phyloP scores from a whole-genome alignment of 2,888 invertebrate species.

The Zaprionus obscuricornis region DNA sequence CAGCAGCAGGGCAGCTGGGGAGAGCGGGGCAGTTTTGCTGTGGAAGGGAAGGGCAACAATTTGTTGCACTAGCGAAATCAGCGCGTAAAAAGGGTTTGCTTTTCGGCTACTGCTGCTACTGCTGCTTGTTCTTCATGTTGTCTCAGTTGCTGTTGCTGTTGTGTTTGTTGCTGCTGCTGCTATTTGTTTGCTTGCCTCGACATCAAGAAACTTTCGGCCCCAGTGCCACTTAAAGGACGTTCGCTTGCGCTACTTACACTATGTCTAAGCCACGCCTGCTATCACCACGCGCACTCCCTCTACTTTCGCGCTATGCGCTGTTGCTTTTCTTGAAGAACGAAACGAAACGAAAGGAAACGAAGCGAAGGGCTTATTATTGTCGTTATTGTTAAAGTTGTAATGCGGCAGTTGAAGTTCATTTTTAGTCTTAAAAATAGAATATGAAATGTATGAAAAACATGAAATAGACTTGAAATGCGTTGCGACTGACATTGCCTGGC shows the following conservation, averaged over 20 bases:
- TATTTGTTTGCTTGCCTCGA: conserved; percentile 20
- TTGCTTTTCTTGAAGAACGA: too few relatives aligned
- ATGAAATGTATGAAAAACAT: conserved; percentile 61
- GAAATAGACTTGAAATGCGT: conserved; percentile 64
- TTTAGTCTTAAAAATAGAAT: conserved; percentile 73
- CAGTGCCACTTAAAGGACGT: conserved; percentile 44
- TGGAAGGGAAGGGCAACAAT: conserved; percentile 38
- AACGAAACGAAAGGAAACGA: conserved; percentile 5
- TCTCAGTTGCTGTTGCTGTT: not conserved
- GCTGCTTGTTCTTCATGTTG: conserved; percentile 13
- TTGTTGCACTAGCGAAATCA: conserved; percentile 51
- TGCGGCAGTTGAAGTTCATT: conserved; percentile 60
- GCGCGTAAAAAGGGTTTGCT: conserved; percentile 48
- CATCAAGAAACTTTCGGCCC: conserved; percentile 51
- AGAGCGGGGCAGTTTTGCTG: not conserved
- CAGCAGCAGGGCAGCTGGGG: too few relatives aligned
- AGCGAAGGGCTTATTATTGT: conserved; percentile 60
- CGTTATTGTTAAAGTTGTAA: conserved; percentile 60
- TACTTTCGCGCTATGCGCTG: conserved; percentile 38
- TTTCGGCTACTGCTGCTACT: not conserved
- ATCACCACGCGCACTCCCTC: too few relatives aligned
- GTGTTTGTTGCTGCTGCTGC: not conserved
- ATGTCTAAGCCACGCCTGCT: too few relatives aligned
- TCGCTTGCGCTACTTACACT: conserved; percentile 22
- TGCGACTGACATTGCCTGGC: too few relatives aligned